A percentile compares a stretch with the other conserved stretches of the same genome.
These are phyloP conservation scores for Xestia xanthographa DNA, from an alignment of 2,888 invertebrate species.

Conservation along the genomic window DNA sequence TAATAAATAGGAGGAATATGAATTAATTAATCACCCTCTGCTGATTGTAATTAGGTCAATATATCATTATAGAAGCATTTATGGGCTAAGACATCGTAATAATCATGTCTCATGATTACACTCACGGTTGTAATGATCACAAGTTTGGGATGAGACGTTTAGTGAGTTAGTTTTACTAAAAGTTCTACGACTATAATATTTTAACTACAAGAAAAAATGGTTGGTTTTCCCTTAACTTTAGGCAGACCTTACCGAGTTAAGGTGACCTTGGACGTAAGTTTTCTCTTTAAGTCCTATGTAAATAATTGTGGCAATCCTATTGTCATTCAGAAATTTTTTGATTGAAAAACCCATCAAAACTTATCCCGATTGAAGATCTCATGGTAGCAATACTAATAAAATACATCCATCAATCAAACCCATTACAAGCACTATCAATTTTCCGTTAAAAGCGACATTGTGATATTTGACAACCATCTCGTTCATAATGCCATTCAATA, in stretches of 20 bases:
- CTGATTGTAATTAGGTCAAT: slow-evolving; percentile 34
- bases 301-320: no score
- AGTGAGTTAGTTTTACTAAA: no score
- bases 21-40: slow-evolving; percentile 25
- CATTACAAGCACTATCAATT: background rate
- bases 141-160: no score
- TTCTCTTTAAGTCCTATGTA: no score
- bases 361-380: no score
- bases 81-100: background rate
- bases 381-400: background rate
- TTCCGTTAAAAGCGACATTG: background rate
- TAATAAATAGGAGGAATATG: background rate
- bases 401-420: background rate
- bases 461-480: slow-evolving; percentile 8
- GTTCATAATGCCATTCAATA: slow-evolving; percentile 10
- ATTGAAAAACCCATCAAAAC: no score
- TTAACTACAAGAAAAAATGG: no score
- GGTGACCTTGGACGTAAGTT: no score
- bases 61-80: background rate
- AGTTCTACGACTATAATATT: no score
- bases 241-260: background rate
- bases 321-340: no score
- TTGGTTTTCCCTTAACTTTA: background rate
- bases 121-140: background rate
- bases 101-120: background rate